Percentiles rank a stretch among this genome's conserved stretches.
Conservation (phyloP, 2,888 invertebrate genomes). For the Cheilosia variabilis region DNA sequence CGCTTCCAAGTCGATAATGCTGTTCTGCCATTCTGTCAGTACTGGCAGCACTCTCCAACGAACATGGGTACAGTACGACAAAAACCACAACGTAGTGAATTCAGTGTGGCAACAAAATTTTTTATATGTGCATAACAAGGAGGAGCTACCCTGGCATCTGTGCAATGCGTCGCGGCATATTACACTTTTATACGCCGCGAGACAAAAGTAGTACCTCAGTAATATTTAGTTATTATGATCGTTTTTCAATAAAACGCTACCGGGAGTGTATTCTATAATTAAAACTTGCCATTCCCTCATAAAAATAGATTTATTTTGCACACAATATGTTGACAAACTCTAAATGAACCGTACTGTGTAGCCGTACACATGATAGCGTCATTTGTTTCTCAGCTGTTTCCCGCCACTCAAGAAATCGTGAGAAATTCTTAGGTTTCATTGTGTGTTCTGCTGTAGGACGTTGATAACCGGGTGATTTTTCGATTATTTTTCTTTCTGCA, state of each 20-base stretch:
- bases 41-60: constrained; percentile 17
- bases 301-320: constrained; percentile 10
- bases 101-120: constrained; percentile 52
- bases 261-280: constrained; percentile 2
- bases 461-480: constrained; percentile 64
- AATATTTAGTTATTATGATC: constrained; percentile 31
- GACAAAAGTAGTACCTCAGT: constrained; percentile 71
- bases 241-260: constrained; percentile 12
- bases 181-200: constrained; percentile 63
- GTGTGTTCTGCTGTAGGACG: constrained; percentile 68
- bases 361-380: constrained; percentile 72
- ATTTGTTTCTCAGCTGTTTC: constrained; percentile 75
- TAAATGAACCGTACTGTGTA: constrained; percentile 42
- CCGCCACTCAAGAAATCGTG: constrained; percentile 72
- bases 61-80: constrained; percentile 32
- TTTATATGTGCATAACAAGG: constrained; percentile 50
- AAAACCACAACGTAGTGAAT: constrained; percentile 23
- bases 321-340: constrained; percentile 15
- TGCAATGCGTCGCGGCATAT: constrained; percentile 71
- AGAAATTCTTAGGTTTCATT: constrained; percentile 69
- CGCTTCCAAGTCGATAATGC: no score
- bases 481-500: constrained; percentile 30
- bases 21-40: neutral
- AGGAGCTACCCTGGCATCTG: constrained; percentile 57
- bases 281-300: neutral